Conservation (phyloP, 2,888 invertebrate species). For the Tolmerus cingulatus region DNA sequence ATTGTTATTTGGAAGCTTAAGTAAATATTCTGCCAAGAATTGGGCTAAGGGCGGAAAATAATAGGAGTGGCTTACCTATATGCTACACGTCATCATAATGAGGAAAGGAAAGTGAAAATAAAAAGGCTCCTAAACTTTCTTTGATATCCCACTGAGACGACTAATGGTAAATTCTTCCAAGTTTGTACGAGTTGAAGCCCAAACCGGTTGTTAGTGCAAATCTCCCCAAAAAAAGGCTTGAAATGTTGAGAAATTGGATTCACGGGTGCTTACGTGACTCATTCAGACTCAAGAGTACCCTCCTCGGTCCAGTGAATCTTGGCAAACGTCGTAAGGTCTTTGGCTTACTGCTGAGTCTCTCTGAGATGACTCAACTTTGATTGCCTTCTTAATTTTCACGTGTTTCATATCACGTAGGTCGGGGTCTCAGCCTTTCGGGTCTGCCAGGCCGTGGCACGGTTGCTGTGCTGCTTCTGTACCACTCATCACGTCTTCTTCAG, state of each 20-base stretch:
- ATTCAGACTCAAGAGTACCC: neutral
- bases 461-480: neutral
- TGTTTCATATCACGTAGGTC: slow-evolving; percentile 14
- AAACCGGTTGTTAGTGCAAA: neutral
- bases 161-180: neutral
- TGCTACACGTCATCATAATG: neutral
- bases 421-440: neutral
- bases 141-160: neutral
- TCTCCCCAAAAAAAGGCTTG: neutral
- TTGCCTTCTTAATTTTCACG: slow-evolving; percentile 27
- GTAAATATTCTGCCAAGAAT: neutral
- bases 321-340: neutral
- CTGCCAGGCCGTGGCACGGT: neutral
- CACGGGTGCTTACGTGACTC: neutral
- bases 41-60: no score
- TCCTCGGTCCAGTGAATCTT: neutral
- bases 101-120: neutral
- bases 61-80: no score
- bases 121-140: neutral
- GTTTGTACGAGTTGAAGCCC: neutral
- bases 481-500: neutral
- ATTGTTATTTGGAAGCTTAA: neutral
- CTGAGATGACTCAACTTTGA: neutral
- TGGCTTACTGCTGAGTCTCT: neutral
- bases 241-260: neutral